Conservation (phyloP, 1,140 invertebrate species). For the Phenacoccus solenopsis region DNA sequence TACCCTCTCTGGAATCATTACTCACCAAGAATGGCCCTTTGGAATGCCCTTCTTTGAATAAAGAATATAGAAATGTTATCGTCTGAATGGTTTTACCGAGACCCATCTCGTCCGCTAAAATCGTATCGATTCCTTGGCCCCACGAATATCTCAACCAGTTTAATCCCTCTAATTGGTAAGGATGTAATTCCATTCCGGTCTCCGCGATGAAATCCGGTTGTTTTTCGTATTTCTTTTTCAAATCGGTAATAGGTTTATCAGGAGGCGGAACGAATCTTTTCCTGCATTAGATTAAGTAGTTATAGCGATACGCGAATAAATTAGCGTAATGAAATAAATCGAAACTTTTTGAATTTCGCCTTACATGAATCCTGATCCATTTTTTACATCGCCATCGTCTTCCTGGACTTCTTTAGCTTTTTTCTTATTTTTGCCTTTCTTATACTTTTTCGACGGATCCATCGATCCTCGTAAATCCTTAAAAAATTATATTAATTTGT, state of each 20-base stretch:
- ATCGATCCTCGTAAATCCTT: constrained; percentile 20
- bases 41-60: constrained; percentile 97
- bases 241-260: constrained; percentile 80
- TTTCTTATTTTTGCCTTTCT: constrained; percentile 21
- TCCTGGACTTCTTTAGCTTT: constrained; percentile 20
- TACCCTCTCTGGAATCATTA: neutral
- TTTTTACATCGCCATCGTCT: constrained; percentile 10
- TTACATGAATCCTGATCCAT: neutral
- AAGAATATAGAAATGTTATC: constrained; percentile 92
- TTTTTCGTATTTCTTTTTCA: constrained; percentile 88
- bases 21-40: constrained; percentile 90
- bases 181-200: constrained; percentile 88
- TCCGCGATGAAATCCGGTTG: constrained; percentile 88
- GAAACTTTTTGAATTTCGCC: neutral
- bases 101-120: constrained; percentile 99
- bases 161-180: constrained; percentile 87
- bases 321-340: constrained; percentile 9
- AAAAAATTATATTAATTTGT: neutral
- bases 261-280: constrained; percentile 72
- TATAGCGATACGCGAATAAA: neutral
- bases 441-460: constrained; percentile 20
- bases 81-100: constrained; percentile 99
- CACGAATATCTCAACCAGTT: constrained; percentile 76
- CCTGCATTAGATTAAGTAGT: neutral
- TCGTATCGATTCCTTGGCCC: constrained; percentile 94